phyloP scores from a whole-genome alignment of 2,797 vertebrate species.

The Gila robusta region DNA sequence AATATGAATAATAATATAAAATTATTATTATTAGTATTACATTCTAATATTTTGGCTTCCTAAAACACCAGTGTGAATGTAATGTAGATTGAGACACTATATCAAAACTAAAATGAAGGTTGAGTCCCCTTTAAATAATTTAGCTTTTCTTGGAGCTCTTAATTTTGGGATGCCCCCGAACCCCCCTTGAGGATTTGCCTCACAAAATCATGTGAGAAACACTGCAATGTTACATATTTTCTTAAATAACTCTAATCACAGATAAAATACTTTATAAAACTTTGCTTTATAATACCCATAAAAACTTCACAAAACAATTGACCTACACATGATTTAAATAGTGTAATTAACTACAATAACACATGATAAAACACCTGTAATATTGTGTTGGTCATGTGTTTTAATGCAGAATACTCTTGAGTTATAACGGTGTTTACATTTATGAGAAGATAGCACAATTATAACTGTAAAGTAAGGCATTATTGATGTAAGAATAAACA shows the following conservation, averaged over 20 bases:
- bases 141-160: no score
- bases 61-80: no score
- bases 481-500: not conserved
- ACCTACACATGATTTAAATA: not conserved
- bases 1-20: not conserved
- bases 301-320: not conserved
- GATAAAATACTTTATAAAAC: not conserved
- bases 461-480: not conserved
- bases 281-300: not conserved
- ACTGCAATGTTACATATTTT: not conserved
- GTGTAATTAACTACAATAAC: not conserved
- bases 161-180: not conserved
- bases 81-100: no score
- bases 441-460: not conserved
- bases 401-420: not conserved
- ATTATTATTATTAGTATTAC: not conserved
- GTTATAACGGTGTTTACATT: not conserved
- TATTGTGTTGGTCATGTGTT: constrained; percentile 11
- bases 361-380: not conserved
- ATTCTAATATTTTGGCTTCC: not conserved
- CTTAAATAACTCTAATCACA: not conserved
- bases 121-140: no score
- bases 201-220: not conserved
- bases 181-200: not conserved
- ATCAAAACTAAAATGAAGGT: no score